Evolutionary conservation across 1,140 invertebrate species (phyloP), one percentile per base, ranked within the genome.

Genomic region (Anoplophora glabripennis): DNA sequence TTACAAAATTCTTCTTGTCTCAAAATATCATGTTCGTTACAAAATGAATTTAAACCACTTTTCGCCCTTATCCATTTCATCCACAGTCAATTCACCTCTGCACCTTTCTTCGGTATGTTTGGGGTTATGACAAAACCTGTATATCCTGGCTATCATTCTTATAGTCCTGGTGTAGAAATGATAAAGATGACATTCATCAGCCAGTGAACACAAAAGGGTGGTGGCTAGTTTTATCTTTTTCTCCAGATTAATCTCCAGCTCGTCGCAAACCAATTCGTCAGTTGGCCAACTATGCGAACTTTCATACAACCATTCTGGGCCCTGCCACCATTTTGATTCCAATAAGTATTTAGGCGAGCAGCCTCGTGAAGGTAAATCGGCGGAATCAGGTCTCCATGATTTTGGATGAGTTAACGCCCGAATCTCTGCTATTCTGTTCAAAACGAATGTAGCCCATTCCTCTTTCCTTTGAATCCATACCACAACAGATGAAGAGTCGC

Each of bases 341-440:
- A 66, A 0, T 18, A 74, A 48, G n/a, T 59, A 48, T 44, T 59
- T 57, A 0, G 65, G 59, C 1, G 38, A 49, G 55, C 67, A 73
- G 3, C 73, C 74, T 40, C 75, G 11, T 3, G 72, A 76, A n/a
- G 67, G 69, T 12, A 77, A 55, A 63, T 80, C 77, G 10, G 75
- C 76, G 5, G 76, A 74, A 60, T 79, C 79, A 17, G 63, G 21
- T 17, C 61, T 38, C 73, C 75, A 79, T 1, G 64, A 18, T 44
- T 57, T 42, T 36, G 52, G 51, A 12, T 63, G 46, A 17, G 73
- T 69, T 11, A 71, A 57, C 8, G 47, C 46, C 37, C 65, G 38
- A 18, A 76, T 73, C 64, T 71, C 69, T 51, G 60, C 61, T 36
- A 72, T 59, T 46, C 73, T 40, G 58, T 75, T 74, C 45, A 63